These are phyloP conservation scores for Harpagoxenus sublaevis DNA, from an alignment of 2,888 invertebrate genomes.

Conservation along the genomic window DNA sequence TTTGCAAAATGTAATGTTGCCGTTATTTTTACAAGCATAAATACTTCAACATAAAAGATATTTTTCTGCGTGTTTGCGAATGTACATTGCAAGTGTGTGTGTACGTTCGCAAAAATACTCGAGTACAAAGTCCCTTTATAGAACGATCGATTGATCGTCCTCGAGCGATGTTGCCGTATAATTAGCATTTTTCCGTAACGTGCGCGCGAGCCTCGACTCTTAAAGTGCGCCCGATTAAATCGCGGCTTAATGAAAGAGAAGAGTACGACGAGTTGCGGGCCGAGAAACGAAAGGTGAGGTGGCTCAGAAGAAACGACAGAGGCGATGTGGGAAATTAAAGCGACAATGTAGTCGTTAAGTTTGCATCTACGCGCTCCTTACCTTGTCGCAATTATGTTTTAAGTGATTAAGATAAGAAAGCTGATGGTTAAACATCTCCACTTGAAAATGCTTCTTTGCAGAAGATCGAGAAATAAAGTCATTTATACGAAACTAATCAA, in stretches of 20 bases:
- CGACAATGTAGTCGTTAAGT: constrained; percentile 9
- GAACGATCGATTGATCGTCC: constrained; percentile 44
- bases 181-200: constrained; percentile 54
- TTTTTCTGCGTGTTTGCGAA: neutral
- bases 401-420: neutral
- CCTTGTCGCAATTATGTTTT: neutral
- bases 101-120: neutral
- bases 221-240: constrained; percentile 57
- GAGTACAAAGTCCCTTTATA: constrained; percentile 28
- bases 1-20: neutral
- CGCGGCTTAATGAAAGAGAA: constrained; percentile 60
- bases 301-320: neutral
- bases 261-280: constrained; percentile 11
- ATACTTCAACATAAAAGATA: neutral
- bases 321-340: constrained; percentile 28
- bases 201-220: constrained; percentile 21
- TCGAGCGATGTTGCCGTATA: constrained; percentile 40
- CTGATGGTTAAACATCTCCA: neutral
- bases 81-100: neutral
- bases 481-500: neutral
- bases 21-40: neutral
- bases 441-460: neutral
- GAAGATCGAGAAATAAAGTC: neutral
- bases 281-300: constrained; percentile 33
- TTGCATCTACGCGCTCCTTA: constrained; percentile 10